phyloP scores from a whole-genome alignment of 2,888 invertebrate genomes.

The Eupithecia tripunctaria region DNA sequence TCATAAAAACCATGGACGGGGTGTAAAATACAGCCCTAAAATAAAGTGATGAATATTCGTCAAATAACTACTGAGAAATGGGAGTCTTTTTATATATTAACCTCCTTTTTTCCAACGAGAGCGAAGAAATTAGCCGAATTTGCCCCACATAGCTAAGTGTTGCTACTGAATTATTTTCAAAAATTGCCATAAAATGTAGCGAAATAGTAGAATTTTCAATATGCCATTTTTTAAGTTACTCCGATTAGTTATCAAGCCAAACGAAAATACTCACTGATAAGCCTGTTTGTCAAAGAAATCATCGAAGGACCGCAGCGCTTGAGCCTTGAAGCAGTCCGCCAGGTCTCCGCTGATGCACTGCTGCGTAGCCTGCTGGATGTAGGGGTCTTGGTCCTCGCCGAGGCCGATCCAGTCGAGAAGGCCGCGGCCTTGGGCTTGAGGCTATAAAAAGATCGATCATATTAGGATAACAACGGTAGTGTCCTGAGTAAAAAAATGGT shows the following conservation, averaged over 20 bases:
- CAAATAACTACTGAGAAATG: background rate
- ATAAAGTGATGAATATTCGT: background rate
- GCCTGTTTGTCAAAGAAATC: constrained; percentile 90
- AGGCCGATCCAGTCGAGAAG: constrained; percentile 92
- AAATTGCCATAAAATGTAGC: no score
- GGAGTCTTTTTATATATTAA: no score
- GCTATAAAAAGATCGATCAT: constrained; percentile 54
- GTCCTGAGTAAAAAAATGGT: no score
- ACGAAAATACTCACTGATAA: constrained; percentile 72
- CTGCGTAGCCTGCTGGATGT: constrained; percentile 89
- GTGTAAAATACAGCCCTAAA: background rate
- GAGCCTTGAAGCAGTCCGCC: constrained; percentile 94
- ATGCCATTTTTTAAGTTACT: no score
- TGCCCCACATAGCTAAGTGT: background rate
- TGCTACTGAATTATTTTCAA: background rate
- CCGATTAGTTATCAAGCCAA: no score
- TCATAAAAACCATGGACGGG: background rate
- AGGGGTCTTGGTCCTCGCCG: constrained; percentile 91
- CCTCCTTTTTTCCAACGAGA: no score
- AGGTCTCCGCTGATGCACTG: constrained; percentile 91
- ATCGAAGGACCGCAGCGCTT: constrained; percentile 89
- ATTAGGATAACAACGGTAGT: no score
- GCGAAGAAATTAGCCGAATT: no score
- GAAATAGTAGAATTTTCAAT: no score
- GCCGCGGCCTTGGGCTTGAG: constrained; percentile 86